Evolutionary conservation across 2,113 vertebrate genomes (phyloP), one percentile per base, ranked within the genome.

Genomic region (Mionectes macconnelli): DNA sequence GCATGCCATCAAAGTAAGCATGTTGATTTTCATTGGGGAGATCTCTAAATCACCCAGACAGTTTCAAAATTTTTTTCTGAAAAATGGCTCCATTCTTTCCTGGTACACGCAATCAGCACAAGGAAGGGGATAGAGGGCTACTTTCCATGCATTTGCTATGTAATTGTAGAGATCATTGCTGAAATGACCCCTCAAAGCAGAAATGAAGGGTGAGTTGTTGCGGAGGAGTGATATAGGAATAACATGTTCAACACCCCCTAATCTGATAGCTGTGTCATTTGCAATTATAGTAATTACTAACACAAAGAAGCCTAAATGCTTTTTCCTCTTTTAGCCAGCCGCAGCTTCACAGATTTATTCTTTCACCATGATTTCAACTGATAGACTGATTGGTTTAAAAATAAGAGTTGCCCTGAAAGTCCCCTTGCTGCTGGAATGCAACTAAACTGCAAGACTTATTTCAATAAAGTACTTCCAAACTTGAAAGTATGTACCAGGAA

Each of bases 241-340:
- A 84, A 10, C 57, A 33, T 10, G 40, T 76, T 94, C 77, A 60
- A 45, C 42, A 89, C 47, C 23, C 27, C 27, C 44, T 80, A n/a
- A 89, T 84, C 64, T 77, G 66, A 62, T 82, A 93, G 53, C 62
- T 62, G 28, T 89, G 53, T 89, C 73, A 81, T 92, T 94, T 95
- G 56, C 77, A 84, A 75, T 91, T 84, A 66, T 8, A 69, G 31
- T 87, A 84, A 89, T 94, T 94, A 66, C 37, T 44, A 85, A 67
- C 69, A 81, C 64, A 91, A 84, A 82, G 62, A 69, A 91, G 12
- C 31, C 31, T 66, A 73, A 87, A 52, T 73, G 62, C 20, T 53
- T 84, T 92, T 89, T 87, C 30, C 40, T 91, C 27, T 83, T 87
- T 47, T 72, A 85, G 49, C 56, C 64, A 89, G 47, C 28, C 24